These are phyloP conservation scores for Zenarchopterus dispar DNA, from an alignment of 2,797 vertebrate genomes.

Conservation along the genomic window DNA sequence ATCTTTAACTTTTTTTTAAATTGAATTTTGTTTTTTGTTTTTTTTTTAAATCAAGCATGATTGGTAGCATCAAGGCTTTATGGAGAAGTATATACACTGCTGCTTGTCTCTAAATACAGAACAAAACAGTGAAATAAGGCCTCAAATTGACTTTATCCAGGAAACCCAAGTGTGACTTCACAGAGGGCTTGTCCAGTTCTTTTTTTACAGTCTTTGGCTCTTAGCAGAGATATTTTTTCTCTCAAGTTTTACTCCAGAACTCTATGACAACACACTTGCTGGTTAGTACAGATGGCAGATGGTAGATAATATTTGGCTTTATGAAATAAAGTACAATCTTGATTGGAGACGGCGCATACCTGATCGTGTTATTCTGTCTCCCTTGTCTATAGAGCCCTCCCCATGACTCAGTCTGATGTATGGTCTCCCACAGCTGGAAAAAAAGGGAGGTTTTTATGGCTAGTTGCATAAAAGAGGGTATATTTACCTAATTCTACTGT, in stretches of 20 bases:
- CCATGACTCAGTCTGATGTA: constrained; percentile 86
- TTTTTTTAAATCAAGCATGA: too few relatives aligned
- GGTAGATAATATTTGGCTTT: neutral
- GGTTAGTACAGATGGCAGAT: neutral
- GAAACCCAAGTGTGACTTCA: too few relatives aligned
- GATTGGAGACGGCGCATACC: constrained; percentile 76
- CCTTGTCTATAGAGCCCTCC: constrained; percentile 85
- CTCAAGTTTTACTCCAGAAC: neutral
- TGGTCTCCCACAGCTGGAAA: constrained; percentile 91
- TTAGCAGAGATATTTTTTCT: constrained; percentile 4
- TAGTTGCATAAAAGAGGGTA: constrained; percentile 19
- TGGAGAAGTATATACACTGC: too few relatives aligned
- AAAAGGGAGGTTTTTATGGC: constrained; percentile 33
- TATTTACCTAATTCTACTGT: too few relatives aligned
- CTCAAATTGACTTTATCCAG: too few relatives aligned
- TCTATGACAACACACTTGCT: neutral
- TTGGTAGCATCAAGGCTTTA: too few relatives aligned
- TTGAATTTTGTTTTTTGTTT: too few relatives aligned
- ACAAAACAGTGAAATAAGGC: too few relatives aligned
- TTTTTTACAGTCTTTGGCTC: too few relatives aligned
- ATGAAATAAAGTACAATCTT: neutral
- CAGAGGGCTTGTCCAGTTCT: too few relatives aligned
- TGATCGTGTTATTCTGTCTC: constrained; percentile 82
- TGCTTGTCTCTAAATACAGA: too few relatives aligned
- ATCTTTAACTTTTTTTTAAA: too few relatives aligned